These are phyloP conservation scores for Zosterops lateralis DNA, from an alignment of 2,113 vertebrate species.

Conservation along the genomic window DNA sequence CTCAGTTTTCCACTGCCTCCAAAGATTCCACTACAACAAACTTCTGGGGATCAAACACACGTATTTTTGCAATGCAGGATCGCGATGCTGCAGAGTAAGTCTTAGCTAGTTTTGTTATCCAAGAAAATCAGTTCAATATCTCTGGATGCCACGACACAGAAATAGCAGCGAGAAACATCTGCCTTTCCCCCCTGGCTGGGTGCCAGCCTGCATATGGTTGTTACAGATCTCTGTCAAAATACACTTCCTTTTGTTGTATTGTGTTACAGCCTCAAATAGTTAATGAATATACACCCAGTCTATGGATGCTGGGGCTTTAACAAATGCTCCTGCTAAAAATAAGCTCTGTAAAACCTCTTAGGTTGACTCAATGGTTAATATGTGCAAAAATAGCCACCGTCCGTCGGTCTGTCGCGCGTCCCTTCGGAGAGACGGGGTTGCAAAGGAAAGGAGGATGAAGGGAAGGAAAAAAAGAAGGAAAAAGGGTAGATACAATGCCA, in stretches of 20 bases:
- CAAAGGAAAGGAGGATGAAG: neutral
- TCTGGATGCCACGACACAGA: slow-evolving; percentile 11
- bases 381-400: slow-evolving; percentile 17
- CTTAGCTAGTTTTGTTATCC: neutral
- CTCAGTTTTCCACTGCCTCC: neutral
- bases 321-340: slow-evolving; percentile 64
- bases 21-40: slow-evolving; percentile 9
- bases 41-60: neutral
- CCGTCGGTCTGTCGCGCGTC: neutral
- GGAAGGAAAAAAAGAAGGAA: neutral
- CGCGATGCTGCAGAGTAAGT: slow-evolving; percentile 1
- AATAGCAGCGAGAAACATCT: slow-evolving; percentile 9
- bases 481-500: neutral
- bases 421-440: neutral
- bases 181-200: neutral
- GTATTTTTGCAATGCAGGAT: neutral
- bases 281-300: slow-evolving; percentile 34
- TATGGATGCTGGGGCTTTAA: slow-evolving; percentile 43
- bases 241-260: slow-evolving; percentile 53
- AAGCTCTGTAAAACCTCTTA: slow-evolving; percentile 54
- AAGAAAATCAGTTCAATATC: slow-evolving; percentile 13
- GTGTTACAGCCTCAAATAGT: slow-evolving; percentile 39
- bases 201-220: neutral
- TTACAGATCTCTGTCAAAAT: slow-evolving; percentile 29
- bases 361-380: slow-evolving; percentile 12